Evolutionary conservation across 2,888 invertebrate species (phyloP), one percentile per base, ranked within the genome.

Genomic region (Drosophila affinis): DNA sequence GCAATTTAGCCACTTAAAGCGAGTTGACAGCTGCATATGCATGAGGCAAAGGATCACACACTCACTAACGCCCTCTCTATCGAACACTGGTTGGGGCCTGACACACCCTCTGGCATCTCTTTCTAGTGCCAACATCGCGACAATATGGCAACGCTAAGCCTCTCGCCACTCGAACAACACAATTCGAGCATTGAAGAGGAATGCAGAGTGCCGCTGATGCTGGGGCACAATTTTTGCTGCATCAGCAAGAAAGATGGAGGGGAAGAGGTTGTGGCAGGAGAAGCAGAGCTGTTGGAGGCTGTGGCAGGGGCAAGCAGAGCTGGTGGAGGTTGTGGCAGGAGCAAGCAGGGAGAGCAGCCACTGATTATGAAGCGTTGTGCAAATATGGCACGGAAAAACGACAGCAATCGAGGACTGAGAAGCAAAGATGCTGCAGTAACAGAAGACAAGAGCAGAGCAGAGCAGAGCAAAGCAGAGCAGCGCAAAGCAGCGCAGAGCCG

Each of bases 111-210:
- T 29, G 46, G 10, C 18, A 24, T 21, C 60, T 18, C 12, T 29
- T 14, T 9, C 32, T 24, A 51, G 10, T 21, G 46, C 21, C 21
- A 51, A 57, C 34, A 62, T 55, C 62, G 34, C 62, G 62, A 39
- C 71, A 79, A 69, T 76, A 78, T 82, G 80, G 76, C 76, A 74
- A 64, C 62, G 74, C 72, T 83, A 86, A 82, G 81, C 86, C 62
- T 49, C 53, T 52, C 51, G 56, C 78, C 80, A 81, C 86, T 86
- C 75, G 62, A 78, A 58, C 74, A 44, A 72, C 83, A 75, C 64
- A 77, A 82, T 80, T 78, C 64, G 53, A 17, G 63, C 65, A 54
- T 59, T 57, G 62, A 54, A 58, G 61, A 51, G 62, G 62, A 47
- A 47, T 58, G 14, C 39, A 7, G 39, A 39, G 39, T 65, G 39